Base-by-base conservation (phyloP, 1,140 invertebrate species). In the Ephestia elutella region DNA sequence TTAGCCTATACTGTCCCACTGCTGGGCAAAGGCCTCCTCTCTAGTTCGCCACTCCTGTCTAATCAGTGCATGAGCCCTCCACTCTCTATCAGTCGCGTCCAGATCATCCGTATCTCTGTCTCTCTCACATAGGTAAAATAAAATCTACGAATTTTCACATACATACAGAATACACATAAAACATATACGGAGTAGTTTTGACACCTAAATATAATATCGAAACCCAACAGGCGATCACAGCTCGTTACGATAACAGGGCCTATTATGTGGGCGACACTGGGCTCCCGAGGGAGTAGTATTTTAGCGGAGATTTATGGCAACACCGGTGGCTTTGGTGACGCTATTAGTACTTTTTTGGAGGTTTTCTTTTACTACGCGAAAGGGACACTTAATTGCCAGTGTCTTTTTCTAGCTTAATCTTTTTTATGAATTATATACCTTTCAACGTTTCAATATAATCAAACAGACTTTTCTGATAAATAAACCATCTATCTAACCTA, bases 321-420 rank as follows among this genome's bases (percentile, higher is more conserved):
- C 38, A 44, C 38, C 38, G 38, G 13, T 44, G 38, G 38, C 1
- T 15, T 44, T 44, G 38, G 38, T 44, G 38, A 44, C 38, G 38
- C 38, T 15, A 44, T 44, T 44, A 44, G 38, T 44, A 17, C n/a
- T 5, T n/a, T 44, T 44, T 44, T 44, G 15, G 38, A 15, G 38
- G 38, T 44, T 44, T 44, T 44, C 13, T 44, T 44, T 44, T 44
- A 15, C 38, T 44, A 1, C 5, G 15, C 15, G 13, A 0, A 44
- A 15, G 30, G 30, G 15, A 44, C 7, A 15, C 8, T 44, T 44
- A 44, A 44, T n/a, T 44, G 38, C 38, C 38, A 44, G 38, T 44
- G 30, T 32, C 30, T 32, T 32, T 32, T 32, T 73, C 66, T 56
- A 68, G 59, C 67, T 69, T 25, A 54, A 48, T 32, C 21, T 54